Evolutionary conservation across 1,140 invertebrate species (phyloP).

Genomic region (Heliconius melpomene): DNA sequence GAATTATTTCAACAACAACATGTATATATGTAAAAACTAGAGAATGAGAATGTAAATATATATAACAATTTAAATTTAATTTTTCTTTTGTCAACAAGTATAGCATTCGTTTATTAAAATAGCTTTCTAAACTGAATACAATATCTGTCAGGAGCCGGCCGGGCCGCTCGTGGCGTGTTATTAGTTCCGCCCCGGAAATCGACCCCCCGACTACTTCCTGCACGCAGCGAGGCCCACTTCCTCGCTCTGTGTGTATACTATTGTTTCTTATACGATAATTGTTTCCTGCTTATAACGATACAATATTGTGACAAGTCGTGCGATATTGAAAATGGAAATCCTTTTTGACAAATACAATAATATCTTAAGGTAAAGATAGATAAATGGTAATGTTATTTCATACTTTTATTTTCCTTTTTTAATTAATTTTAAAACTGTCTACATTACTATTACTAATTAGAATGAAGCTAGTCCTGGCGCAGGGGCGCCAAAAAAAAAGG

Average conservation of each 20-base stretch:
- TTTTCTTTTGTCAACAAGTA: not conserved
- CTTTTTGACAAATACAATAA: not conserved
- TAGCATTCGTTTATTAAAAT: slow-evolving; percentile 31
- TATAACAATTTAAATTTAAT: not conserved
- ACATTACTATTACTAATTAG: too few species aligned
- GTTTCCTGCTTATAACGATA: slow-evolving; percentile 45
- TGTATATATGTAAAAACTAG: not conserved
- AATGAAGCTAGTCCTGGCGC: too few species aligned
- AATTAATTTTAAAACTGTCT: not conserved
- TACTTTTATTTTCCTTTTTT: not conserved
- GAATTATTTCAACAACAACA: slow-evolving; percentile 35
- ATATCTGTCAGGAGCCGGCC: slow-evolving; percentile 39
- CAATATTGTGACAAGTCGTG: slow-evolving; percentile 9
- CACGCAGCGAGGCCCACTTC: slow-evolving; percentile 31
- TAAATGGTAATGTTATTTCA: not conserved
- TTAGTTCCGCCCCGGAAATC: slow-evolving; percentile 68
- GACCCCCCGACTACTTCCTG: slow-evolving; percentile 50
- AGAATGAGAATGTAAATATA: not conserved
- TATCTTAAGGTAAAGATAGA: not conserved
- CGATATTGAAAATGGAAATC: slow-evolving; percentile 14
- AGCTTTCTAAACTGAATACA: slow-evolving; percentile 34
- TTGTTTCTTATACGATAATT: slow-evolving; percentile 39
- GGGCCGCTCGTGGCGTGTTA: slow-evolving; percentile 50
- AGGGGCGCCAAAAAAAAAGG: too few species aligned
- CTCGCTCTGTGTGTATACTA: slow-evolving; percentile 27